Base-by-base conservation (phyloP, 2,113 vertebrate species). In the Arothron firmamentum region DNA sequence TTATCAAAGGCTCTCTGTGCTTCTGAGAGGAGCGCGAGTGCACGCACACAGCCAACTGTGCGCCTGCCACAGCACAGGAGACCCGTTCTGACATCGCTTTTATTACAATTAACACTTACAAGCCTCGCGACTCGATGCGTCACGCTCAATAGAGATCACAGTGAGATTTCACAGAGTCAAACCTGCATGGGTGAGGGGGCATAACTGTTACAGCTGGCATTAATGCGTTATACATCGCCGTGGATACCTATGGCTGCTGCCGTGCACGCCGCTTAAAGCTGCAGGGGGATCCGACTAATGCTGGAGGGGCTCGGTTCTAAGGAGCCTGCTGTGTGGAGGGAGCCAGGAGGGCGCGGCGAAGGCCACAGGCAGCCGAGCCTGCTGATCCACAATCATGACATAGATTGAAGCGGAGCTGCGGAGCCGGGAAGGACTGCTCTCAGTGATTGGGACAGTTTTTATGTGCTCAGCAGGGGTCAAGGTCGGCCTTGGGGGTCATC, bases 71-170 rank as follows among this genome's bases (percentile, higher is more conserved):
- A 16, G 62, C 46, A 61, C 0, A 20, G 23, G 25, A 34, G 6
- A 5, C 16, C 31, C 46, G 12, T 16, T 1, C 52, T 55, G 23
- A 67, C 31, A 73, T 59, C 1, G 53, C 73, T 86, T 82, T 84
- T 84, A 85, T 87, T 68, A 21, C 81, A 74, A 81, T 70, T 25
- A 59, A 78, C 80, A 71, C 77, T 81, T 67, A 72, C 81, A 85
- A 87, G 83, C 55, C 70, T 61, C 12, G 3, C 74, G 76, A 78
- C 79, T 82, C 80, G 87, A 66, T 71, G 83, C 73, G 70, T 88
- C 75, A 38, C 20, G 17, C 17, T 56, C 38, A 68, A 51, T 53
- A 61, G 19, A 41, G 72, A 47, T 55, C 77, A 60, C 60, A 80
- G 74, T 72, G 76, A 81, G 51, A 59, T n/a, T 67, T 77, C 75